Conservation (phyloP, 2,113 vertebrate species). For the Psittacula cyanocephala region DNA sequence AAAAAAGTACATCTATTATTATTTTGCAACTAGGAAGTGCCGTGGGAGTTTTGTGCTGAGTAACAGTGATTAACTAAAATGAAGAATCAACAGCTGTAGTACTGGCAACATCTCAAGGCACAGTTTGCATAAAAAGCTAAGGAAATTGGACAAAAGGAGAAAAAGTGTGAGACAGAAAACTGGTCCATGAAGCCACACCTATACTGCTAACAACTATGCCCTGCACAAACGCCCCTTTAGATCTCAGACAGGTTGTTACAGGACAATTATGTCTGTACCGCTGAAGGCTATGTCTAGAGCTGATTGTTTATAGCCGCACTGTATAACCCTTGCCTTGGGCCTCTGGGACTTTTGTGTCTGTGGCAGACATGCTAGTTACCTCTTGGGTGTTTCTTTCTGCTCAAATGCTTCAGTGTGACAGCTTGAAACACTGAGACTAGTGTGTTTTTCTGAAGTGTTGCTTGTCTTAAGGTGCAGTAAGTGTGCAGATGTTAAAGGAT, state of each 20-base stretch:
- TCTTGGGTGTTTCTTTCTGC: neutral
- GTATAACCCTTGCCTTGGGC: neutral
- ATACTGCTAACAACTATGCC: neutral
- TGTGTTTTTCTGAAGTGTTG: fast-evolving
- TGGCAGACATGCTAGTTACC: neutral
- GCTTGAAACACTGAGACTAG: neutral
- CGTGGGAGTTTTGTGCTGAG: neutral
- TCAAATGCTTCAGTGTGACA: neutral
- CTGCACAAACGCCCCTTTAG: neutral
- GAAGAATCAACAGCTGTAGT: neutral
- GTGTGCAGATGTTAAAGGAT: neutral
- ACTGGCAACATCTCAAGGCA: neutral
- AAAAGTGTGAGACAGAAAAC: neutral
- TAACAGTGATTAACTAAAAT: neutral
- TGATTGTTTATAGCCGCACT: fast-evolving
- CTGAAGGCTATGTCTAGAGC: neutral
- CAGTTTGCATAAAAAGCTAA: neutral
- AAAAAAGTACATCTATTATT: neutral
- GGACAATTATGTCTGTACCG: neutral
- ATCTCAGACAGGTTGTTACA: neutral
- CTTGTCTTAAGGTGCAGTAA: neutral
- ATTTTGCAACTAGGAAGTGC: neutral
- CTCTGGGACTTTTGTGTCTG: neutral
- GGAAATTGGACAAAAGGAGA: neutral
- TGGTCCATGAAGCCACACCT: neutral